Conservation (phyloP, 2,888 invertebrate genomes). For the Synergus itoensis region DNA sequence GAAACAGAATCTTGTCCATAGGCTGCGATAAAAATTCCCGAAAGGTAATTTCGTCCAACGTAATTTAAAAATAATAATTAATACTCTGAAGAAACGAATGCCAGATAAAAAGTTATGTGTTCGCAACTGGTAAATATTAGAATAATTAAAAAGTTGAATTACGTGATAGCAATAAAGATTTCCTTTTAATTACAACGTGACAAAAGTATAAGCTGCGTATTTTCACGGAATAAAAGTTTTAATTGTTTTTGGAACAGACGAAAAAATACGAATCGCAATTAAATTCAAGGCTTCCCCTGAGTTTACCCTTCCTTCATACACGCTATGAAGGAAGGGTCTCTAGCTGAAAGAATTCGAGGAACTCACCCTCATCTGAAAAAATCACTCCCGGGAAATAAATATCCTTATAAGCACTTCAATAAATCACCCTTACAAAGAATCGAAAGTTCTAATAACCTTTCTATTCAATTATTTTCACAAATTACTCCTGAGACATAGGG, state of each 20-base stretch:
- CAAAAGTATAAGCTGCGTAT: not conserved
- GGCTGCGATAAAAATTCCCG: too few relatives aligned
- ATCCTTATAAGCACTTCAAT: not conserved
- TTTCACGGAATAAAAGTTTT: conserved; percentile 1
- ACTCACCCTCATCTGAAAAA: not conserved
- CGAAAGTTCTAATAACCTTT: not conserved
- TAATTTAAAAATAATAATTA: too few relatives aligned
- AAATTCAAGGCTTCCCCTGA: too few relatives aligned
- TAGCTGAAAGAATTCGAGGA: not conserved
- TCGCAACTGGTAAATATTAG: not conserved
- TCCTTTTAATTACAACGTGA: not conserved
- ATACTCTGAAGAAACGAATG: not conserved
- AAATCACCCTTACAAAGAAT: not conserved
- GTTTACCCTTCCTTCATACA: not conserved
- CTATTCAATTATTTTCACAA: not conserved
- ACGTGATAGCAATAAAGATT: not conserved
- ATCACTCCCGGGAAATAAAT: not conserved
- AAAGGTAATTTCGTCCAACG: too few relatives aligned
- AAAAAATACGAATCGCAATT: conserved; percentile 18
- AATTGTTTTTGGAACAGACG: conserved; percentile 15
- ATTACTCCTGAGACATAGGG: not conserved
- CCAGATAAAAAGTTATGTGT: not conserved
- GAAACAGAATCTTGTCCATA: too few relatives aligned
- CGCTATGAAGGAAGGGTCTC: not conserved
- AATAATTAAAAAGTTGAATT: conserved; percentile 3